Conservation (phyloP, 2,888 invertebrate species). For the Oscheius sp. region DNA sequence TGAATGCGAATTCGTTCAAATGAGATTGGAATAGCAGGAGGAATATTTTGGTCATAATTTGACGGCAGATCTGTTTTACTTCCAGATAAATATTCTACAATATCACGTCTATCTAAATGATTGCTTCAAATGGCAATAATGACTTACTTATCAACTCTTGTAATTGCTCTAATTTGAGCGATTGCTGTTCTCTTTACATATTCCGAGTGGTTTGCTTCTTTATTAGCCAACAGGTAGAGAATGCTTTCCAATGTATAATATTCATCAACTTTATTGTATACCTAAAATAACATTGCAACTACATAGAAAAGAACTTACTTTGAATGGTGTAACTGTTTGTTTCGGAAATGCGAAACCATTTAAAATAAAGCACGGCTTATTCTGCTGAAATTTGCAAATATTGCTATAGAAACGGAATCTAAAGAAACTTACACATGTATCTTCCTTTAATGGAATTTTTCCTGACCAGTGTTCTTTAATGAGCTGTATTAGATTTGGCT, state of each 20-base stretch:
- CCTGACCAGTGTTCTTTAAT: too few relatives aligned
- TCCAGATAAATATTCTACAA: constrained; percentile 57
- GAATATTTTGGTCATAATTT: constrained; percentile 46
- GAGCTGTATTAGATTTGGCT: too few relatives aligned
- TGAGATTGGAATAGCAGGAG: constrained; percentile 52
- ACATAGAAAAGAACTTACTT: constrained; percentile 90
- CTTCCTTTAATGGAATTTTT: too few relatives aligned
- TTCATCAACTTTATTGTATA: constrained; percentile 80
- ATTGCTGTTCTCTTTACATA: constrained; percentile 90
- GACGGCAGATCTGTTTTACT: background rate
- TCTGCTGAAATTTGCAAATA: too few relatives aligned
- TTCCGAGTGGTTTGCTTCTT: constrained; percentile 87
- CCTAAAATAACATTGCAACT: too few relatives aligned
- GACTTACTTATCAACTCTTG: constrained; percentile 59
- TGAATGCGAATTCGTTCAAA: too few relatives aligned
- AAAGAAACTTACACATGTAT: too few relatives aligned
- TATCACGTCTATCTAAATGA: constrained; percentile 49
- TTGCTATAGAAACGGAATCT: too few relatives aligned
- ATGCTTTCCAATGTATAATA: constrained; percentile 97
- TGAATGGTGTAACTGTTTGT: constrained; percentile 96
- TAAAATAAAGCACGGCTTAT: too few relatives aligned
- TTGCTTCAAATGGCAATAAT: too few relatives aligned
- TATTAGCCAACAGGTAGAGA: constrained; percentile 92
- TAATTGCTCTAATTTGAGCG: constrained; percentile 74
- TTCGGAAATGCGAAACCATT: constrained; percentile 96